Base-by-base conservation (phyloP, 2,888 invertebrate genomes). In the Muscina levida region DNA sequence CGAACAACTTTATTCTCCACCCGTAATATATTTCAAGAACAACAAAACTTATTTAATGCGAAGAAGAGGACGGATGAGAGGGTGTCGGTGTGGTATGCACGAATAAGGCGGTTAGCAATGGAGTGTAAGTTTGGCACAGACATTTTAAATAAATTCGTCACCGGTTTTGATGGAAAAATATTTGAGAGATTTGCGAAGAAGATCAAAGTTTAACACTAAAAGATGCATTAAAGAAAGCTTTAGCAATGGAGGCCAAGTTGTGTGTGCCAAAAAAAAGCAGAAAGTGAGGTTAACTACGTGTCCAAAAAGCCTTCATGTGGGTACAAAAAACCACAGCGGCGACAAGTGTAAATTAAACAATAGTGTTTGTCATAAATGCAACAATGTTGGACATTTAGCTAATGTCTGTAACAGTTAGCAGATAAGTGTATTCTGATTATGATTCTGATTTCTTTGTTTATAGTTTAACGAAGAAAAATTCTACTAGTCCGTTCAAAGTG, bases 11-110 rank as follows among this genome's bases (percentile, higher is more conserved):
- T 79, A 75, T 77, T 73, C 77, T 19, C 67, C 51, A 1, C 77
- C 79, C 26, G 71, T 77, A 1, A 80, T 82, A 42, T 75, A 65
- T 70, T 74, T 56, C 78, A 70, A 1, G 72, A 77, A 22, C 48
- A 71, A 8, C 51, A 44, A 46, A 67, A 37, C 0, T 73, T 73
- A 62, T 70, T 77, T 44, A 72, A 74, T 13, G 79, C 65, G 1
- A 77, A 57, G 56, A 78, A 77, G 46, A 68, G 5, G n/a, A 66
- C 26, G 0, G 46, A 19, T 0, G 68, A 74, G 19, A 48, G 67
- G 0, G 48, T 74, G 17, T 15, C 67, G 17, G 48, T 10, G 17
- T 68, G 74, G 74, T 68, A 59, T 59, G 67, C 74, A 46, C 37
- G 67, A n/a, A 10, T 78, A 17, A 74, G 73, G 37, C 70, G 56